A percentile compares a stretch with the other conserved stretches of the same genome.
phyloP scores from a whole-genome alignment of 2,113 vertebrate species.

The Coptodon rendalli region DNA sequence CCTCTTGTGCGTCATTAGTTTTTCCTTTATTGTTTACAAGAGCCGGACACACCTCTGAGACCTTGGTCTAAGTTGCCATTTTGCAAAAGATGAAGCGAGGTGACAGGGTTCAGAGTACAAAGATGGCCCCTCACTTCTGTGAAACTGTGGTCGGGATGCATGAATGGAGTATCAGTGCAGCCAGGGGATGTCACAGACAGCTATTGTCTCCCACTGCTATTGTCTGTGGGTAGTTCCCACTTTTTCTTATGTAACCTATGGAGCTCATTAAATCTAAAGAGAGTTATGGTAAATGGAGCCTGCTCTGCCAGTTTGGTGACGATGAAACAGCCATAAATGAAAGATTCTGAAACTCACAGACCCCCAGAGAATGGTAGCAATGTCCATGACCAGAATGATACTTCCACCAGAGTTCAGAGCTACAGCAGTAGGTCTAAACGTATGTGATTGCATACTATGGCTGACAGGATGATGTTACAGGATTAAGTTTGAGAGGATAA shows the following conservation, averaged over 20 bases:
- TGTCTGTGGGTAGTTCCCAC: conserved; percentile 26
- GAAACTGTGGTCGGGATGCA: conserved; percentile 49
- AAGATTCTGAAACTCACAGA: neutral
- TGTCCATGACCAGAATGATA: neutral
- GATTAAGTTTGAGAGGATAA: conserved; percentile 62
- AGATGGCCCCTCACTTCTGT: conserved; percentile 46
- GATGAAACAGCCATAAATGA: neutral
- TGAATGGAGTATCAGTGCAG: conserved; percentile 58
- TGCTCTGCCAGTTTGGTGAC: neutral
- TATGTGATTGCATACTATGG: neutral
- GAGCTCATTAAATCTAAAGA: neutral
- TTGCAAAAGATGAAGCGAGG: conserved; percentile 33
- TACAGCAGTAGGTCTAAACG: neutral
- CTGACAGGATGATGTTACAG: conserved; percentile 26
- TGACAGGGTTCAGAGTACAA: conserved; percentile 65
- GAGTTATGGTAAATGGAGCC: neutral
- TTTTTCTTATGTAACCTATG: conserved; percentile 29
- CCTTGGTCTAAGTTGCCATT: neutral
- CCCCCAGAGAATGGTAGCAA: neutral
- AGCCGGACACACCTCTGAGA: neutral
- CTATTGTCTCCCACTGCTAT: conserved; percentile 55
- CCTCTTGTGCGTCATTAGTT: neutral
- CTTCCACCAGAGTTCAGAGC: neutral
- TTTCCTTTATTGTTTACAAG: neutral
- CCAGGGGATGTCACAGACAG: conserved; percentile 46